phyloP scores from a whole-genome alignment of 2,113 vertebrate genomes.

The Xenopus laevis region DNA sequence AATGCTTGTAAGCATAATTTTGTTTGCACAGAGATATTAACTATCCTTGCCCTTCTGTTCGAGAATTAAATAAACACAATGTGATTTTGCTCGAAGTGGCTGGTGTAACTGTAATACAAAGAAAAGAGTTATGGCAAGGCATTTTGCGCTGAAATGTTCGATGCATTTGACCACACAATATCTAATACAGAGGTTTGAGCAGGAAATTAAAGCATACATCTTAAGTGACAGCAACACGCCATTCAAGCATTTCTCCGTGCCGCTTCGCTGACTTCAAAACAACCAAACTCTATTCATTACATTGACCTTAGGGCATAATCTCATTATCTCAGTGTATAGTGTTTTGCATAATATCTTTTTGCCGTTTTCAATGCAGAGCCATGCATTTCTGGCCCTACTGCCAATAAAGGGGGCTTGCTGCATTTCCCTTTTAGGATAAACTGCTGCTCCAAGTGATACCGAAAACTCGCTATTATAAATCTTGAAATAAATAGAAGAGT shows the following conservation, averaged over 20 bases:
- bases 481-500: conserved; percentile 16
- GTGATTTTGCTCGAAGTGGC: background rate
- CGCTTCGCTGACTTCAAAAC: background rate
- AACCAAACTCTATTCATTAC: background rate
- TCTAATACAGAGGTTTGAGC: background rate
- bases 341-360: background rate
- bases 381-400: background rate
- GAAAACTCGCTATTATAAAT: conserved; percentile 12
- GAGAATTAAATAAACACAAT: no score
- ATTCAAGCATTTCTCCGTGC: background rate
- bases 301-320: background rate
- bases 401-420: background rate
- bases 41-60: no score
- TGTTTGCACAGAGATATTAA: no score
- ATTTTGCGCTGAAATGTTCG: background rate
- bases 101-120: background rate
- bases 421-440: background rate
- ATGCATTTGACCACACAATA: background rate
- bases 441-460: conserved; percentile 24
- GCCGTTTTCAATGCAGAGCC: background rate
- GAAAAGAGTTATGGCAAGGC: background rate
- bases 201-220: background rate
- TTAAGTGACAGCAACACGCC: background rate
- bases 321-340: background rate
- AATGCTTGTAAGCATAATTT: no score